Evolutionary conservation across 2,113 vertebrate species (phyloP), one percentile per base, ranked within the genome.

Genomic region (Geococcyx californianus): DNA sequence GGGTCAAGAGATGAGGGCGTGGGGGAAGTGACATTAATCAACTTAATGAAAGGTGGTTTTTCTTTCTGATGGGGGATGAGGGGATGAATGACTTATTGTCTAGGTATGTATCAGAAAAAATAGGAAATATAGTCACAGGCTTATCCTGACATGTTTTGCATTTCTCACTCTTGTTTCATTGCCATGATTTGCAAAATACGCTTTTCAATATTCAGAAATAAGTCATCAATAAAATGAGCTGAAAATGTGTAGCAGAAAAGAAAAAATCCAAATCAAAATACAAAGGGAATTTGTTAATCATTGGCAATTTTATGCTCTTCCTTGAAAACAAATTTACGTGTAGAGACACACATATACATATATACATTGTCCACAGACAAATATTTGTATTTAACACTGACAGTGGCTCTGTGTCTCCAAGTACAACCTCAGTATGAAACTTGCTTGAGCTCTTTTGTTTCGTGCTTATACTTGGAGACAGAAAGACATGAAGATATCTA

Each of bases 201-300:
- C 4, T 54, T 84, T 49, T 63, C 31, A 80, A 63, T 49, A 54
- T 29, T 73, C 59, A 64, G 68, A 90, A 80, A 81, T 23, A 73
- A 63, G 47, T 79, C 52, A n/a, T 42, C 40, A 47, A 68, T 40
- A 54, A 87, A 87, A 92, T 9, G 23, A 97, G 70, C 24, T 75
- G 38, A 12, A 75, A 51, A 81, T 74, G 62, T 58, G 12, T 87
- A 64, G 16, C 36, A 64, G 58, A 84, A 92, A 89, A 55, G 20
- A 42, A 47, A 75, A 72, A 63, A 87, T 44, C 6, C 18, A 69
- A 88, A 79, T 51, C 18, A 40, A 92, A 87, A 76, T 47, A 40
- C 31, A 34, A 76, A 70, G 33, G 34, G 25, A 83, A 68, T 87
- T 91, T 54, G 54, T 64, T 82, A 47, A 64, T 17, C 4, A 82